Base-by-base conservation (phyloP, 2,113 vertebrate genomes). In the Phodopus roborovskii region DNA sequence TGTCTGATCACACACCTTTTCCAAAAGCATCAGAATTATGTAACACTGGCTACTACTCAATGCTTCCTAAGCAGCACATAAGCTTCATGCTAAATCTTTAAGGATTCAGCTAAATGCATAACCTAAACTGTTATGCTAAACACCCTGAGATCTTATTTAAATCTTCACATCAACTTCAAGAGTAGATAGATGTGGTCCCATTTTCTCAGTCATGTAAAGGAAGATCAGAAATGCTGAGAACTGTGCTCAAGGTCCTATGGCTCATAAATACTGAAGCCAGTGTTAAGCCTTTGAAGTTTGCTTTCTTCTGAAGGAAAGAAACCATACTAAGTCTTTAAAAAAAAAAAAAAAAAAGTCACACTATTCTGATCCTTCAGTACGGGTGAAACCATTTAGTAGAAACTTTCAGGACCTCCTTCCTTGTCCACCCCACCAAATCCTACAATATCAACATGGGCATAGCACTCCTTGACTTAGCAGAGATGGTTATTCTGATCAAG, bases 21-120 rank as follows among this genome's bases (percentile, higher is more conserved):
- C 60, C 3, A 62, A 93, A 93, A 53, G 78, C 45, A 91, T 53
- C 85, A 92, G 77, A 90, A 62, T 42, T 95, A 78, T 36, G 42
- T n/a, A 94, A 86, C 74, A 77, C 74, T 5, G 70, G 62, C 92
- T 26, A 73, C 39, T 53, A 73, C 42, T 26, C n/a, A 73, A 26
- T 20, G 36, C 13, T 90, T 95, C 50, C 79, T 50, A 88, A 87
- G 78, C 71, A 48, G 1, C 36, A 70, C 0, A 10, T 1, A 88
- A 7, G 17, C 36, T 71, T 71, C 19, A 39, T 71, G 36, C 36
- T 71, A 71, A 20, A 39, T 22, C 70, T 71, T 22, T 71, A 39
- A 71, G 36, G 19, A 39, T 39, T 39, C 20, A 71, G 70, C 36
- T 71, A 71, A 39, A n/a, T 39, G 70, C n/a, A 71, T 20, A 22